Conservation (phyloP, 2,797 vertebrate genomes). For the Yasuhikotakia modesta region DNA sequence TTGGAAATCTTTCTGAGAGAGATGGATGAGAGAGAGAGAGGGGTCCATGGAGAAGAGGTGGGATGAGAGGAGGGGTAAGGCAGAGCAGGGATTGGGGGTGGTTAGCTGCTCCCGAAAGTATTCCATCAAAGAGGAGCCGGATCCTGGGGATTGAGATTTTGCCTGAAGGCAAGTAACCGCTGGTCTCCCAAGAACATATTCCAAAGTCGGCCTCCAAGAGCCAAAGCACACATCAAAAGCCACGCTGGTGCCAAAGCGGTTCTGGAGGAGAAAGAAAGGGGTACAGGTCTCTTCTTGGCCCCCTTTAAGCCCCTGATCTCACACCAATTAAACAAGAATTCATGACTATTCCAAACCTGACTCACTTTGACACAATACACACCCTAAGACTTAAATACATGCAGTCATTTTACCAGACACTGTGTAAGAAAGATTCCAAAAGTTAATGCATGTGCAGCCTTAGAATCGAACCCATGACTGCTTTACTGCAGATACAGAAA, state of each 20-base stretch:
- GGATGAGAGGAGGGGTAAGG: conserved; percentile 47
- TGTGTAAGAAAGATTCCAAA: background rate
- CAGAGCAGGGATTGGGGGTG: conserved; percentile 61
- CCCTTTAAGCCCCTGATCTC: conserved; percentile 76
- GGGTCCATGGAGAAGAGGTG: conserved; percentile 27
- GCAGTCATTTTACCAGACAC: background rate
- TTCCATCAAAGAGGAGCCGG: conserved; percentile 83
- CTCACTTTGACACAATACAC: conserved; percentile 17
- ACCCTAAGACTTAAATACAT: conserved; percentile 11
- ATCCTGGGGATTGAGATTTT: conserved; percentile 82
- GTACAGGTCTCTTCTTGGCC: conserved; percentile 73
- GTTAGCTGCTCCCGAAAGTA: conserved; percentile 82
- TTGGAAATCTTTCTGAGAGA: conserved; percentile 36
- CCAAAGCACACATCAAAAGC: conserved; percentile 86
- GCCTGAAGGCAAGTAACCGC: conserved; percentile 82
- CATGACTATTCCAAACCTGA: conserved; percentile 75
- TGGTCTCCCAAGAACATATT: conserved; percentile 85
- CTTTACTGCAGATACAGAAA: no score
- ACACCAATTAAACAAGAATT: conserved; percentile 83
- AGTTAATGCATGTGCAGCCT: background rate
- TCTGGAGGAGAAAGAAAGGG: conserved; percentile 79
- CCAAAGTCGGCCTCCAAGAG: conserved; percentile 80
- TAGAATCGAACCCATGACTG: background rate
- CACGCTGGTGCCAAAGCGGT: conserved; percentile 78
- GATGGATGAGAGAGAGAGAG: conserved; percentile 31